Evolutionary conservation across 2,888 invertebrate species (phyloP).

Genomic region (Pocota personata): DNA sequence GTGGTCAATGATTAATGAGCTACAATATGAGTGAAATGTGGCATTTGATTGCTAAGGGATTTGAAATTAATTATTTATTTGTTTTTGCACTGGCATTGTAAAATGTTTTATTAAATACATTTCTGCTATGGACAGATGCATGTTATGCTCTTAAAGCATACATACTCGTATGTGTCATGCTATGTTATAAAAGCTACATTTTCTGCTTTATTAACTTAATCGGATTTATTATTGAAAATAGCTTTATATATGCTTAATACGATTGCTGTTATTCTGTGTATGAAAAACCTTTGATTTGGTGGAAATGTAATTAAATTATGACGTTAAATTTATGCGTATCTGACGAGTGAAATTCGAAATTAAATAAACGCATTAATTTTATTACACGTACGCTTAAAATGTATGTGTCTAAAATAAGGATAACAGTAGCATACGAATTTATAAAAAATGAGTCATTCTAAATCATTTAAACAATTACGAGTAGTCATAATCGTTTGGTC

Average conservation of each 20-base stretch:
- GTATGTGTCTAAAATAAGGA: too few relatives aligned
- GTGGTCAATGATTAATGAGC: conserved; percentile 66
- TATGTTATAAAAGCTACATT: too few relatives aligned
- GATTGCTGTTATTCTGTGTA: not conserved
- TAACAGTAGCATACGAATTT: too few relatives aligned
- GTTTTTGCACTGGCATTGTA: not conserved
- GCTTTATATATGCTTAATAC: not conserved
- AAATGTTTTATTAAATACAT: conserved; percentile 10
- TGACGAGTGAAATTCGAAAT: not conserved
- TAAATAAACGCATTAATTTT: not conserved
- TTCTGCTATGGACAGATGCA: not conserved
- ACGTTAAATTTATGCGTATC: not conserved
- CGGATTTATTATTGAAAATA: not conserved
- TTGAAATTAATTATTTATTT: conserved; percentile 36
- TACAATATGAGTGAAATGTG: conserved; percentile 42
- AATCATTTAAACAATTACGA: too few relatives aligned
- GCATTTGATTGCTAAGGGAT: conserved; percentile 22
- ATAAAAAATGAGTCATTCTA: not conserved
- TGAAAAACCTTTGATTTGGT: not conserved
- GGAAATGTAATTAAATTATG: not conserved
- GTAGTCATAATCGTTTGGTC: too few relatives aligned
- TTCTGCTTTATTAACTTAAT: not conserved
- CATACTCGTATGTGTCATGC: too few relatives aligned
- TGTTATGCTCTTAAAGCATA: not conserved
- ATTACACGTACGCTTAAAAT: too few relatives aligned